Conservation (phyloP, 1,140 invertebrate species). For the Drosophila carrolli region DNA sequence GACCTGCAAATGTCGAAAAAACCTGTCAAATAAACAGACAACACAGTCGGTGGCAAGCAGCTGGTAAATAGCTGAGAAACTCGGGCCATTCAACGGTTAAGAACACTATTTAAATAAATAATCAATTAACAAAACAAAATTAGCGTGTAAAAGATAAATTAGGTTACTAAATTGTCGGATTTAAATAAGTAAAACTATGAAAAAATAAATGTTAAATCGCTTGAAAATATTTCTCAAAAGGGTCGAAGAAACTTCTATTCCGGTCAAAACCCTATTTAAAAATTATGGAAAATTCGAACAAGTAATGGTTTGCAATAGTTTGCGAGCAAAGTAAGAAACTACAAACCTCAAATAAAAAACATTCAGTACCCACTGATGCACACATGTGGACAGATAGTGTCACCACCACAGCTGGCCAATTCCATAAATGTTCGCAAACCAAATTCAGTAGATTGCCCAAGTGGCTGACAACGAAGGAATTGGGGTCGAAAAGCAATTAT, state of each 20-base stretch:
- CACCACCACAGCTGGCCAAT: constrained; percentile 14
- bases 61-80: background rate
- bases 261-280: too few species aligned
- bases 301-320: too few species aligned
- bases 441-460: constrained; percentile 13
- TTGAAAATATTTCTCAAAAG: too few species aligned
- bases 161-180: too few species aligned
- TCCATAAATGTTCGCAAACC: constrained; percentile 61
- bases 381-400: constrained; percentile 14
- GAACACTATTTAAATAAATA: background rate
- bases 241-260: too few species aligned
- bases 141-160: too few species aligned
- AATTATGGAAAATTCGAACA: too few species aligned
- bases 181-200: too few species aligned
- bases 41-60: constrained; percentile 26
- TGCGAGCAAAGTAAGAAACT: background rate
- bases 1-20: constrained; percentile 55
- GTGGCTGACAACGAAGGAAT: constrained; percentile 5
- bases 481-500: constrained; percentile 69
- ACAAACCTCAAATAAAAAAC: background rate
- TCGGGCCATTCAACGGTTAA: background rate
- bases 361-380: background rate
- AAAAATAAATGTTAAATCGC: too few species aligned
- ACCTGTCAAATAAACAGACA: constrained; percentile 60
- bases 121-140: too few species aligned